Conservation (phyloP, 1,140 invertebrate genomes). For the Pomacea maculata region DNA sequence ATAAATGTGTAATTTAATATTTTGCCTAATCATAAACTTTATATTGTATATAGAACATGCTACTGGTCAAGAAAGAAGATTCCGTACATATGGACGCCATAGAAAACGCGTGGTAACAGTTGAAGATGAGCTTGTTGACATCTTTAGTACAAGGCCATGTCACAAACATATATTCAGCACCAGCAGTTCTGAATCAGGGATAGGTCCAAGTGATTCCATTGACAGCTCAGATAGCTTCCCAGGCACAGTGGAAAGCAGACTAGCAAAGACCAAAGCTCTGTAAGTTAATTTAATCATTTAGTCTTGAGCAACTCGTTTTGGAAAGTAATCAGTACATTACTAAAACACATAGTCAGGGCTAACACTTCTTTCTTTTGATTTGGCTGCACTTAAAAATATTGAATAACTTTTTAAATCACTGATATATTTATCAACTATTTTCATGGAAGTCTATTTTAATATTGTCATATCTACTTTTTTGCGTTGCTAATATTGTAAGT, state of each 20-base stretch:
- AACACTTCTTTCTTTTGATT: no score
- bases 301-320: neutral
- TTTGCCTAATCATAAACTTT: no score
- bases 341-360: no score
- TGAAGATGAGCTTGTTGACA: constrained; percentile 16
- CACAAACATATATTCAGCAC: constrained; percentile 33
- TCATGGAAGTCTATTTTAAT: no score
- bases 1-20: no score
- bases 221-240: constrained; percentile 9
- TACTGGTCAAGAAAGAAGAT: constrained; percentile 7
- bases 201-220: constrained; percentile 13
- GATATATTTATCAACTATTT: no score
- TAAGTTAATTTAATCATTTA: neutral
- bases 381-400: no score
- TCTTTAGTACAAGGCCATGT: constrained; percentile 27
- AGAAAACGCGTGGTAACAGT: constrained; percentile 28
- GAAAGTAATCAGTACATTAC: neutral
- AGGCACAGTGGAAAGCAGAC: neutral
- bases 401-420: no score
- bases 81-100: constrained; percentile 44
- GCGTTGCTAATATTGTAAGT: no score
- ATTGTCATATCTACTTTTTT: no score
- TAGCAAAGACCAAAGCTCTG: neutral
- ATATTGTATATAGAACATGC: neutral
- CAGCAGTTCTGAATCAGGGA: constrained; percentile 22